Base-by-base conservation (phyloP, 2,113 vertebrate genomes). In the Clarias gariepinus region DNA sequence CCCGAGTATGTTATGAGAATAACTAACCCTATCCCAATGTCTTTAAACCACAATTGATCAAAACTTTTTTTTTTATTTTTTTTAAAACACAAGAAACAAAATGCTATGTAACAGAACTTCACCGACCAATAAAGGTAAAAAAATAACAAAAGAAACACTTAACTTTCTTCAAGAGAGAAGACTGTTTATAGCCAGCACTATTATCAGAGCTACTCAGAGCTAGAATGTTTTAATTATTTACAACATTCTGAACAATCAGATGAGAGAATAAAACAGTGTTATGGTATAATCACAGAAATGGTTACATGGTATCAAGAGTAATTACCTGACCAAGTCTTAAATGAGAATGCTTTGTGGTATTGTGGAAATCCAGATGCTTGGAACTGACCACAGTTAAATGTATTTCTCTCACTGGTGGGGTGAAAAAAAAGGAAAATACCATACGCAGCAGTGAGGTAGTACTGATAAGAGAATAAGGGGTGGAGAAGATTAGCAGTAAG, bases 391-490 rank as follows among this genome's bases (percentile, higher is more conserved):
- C 28, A 30, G 15, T 47, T 82, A 15, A 69, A 83, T 68, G 15
- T 82, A 63, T 25, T 16, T 2, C 61, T 66, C 15, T 63, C 12
- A 47, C 25, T 63, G 28, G 64, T 15, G 7, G 28, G 30, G n/a
- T 53, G 41, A 28, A 18, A 52, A 74, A 82, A 66, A 53, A 16
- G 80, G 64, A n/a, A 52, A 25, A 36, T 47, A 58, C 52, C 25
- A 30, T 23, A 23, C 28, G 10, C 68, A 86, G 76, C 21, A 74
- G 41, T n/a, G 55, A 73, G 28, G 53, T 82, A 60, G 69, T 74
- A 30, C 47, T 57, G 71, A 77, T 85, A 68, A 77, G 25, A 84
- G 25, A 83, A 28, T 19, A n/a, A 81, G 71, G 60, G 76, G 61
- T 55, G 73, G 79, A 79, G 79, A 63, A 47, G 23, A 47, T 47